phyloP scores from a whole-genome alignment of 2,113 vertebrate genomes.

The Cygnus buccinator region DNA sequence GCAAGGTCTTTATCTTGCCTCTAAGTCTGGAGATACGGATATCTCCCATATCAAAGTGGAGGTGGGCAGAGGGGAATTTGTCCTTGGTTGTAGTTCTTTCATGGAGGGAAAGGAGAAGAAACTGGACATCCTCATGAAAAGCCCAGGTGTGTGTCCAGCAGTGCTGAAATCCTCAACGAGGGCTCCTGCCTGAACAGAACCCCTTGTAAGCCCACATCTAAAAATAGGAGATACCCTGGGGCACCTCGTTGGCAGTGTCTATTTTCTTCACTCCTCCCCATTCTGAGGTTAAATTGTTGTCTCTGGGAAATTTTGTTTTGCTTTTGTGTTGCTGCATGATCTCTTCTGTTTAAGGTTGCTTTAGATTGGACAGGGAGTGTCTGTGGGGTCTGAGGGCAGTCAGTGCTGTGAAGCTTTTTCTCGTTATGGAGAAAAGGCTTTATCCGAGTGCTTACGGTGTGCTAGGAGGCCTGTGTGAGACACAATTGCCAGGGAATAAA shows the following conservation, averaged over 20 bases:
- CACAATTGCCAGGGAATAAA: constrained; percentile 10
- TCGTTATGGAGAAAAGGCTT: not conserved
- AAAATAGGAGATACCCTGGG: no score
- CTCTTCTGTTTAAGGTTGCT: not conserved
- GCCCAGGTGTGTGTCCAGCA: not conserved
- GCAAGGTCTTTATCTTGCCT: not conserved
- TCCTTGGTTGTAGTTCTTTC: not conserved
- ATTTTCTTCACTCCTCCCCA: not conserved
- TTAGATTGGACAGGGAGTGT: not conserved
- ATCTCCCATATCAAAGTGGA: not conserved
- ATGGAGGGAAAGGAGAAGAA: not conserved
- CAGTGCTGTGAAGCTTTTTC: not conserved
- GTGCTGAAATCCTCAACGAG: no score
- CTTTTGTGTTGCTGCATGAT: not conserved
- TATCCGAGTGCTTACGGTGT: constrained; percentile 8
- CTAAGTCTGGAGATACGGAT: not conserved
- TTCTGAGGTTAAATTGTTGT: not conserved
- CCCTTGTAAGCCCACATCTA: no score
- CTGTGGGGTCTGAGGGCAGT: constrained; percentile 16
- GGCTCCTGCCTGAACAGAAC: no score
- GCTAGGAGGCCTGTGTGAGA: not conserved
- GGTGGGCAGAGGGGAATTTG: not conserved
- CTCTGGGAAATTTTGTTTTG: not conserved
- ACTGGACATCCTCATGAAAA: no score
- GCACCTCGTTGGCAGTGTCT: not conserved